phyloP scores from a whole-genome alignment of 2,797 vertebrate genomes.

The Carduelis carduelis region DNA sequence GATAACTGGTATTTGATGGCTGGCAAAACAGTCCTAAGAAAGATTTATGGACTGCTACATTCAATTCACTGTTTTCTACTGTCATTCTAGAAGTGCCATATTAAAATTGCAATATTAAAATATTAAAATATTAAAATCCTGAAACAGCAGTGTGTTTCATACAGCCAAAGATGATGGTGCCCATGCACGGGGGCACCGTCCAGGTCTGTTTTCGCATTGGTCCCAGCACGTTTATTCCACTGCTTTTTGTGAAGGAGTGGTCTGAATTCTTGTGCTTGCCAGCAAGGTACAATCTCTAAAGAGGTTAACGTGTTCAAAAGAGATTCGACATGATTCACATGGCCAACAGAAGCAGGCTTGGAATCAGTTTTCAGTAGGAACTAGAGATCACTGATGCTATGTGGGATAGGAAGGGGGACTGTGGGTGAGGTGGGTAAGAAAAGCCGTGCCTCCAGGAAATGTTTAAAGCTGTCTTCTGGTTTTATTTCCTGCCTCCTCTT shows the following conservation, averaged over 20 bases:
- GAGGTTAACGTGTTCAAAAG: not conserved
- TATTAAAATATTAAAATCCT: not conserved
- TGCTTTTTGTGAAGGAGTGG: not conserved
- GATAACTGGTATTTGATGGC: rapidly evolving
- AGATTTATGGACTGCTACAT: not conserved
- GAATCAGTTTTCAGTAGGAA: not conserved
- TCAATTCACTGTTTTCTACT: not conserved
- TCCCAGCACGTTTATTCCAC: not conserved
- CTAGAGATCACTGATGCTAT: not conserved
- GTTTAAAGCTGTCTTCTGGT: not conserved
- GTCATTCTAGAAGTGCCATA: not conserved
- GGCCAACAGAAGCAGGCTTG: not conserved
- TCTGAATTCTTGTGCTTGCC: not conserved
- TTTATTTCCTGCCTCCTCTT: not conserved
- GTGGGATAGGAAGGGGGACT: not conserved
- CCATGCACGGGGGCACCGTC: rapidly evolving
- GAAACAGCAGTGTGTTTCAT: not conserved
- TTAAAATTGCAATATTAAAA: not conserved
- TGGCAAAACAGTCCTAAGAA: not conserved
- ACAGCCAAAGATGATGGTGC: not conserved
- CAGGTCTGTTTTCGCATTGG: not conserved
- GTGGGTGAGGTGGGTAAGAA: not conserved
- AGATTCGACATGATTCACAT: not conserved
- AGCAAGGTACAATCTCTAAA: not conserved
- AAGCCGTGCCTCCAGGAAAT: not conserved